Conservation (phyloP, 1,140 invertebrate genomes). For the Muscidifurax raptorellus region DNA sequence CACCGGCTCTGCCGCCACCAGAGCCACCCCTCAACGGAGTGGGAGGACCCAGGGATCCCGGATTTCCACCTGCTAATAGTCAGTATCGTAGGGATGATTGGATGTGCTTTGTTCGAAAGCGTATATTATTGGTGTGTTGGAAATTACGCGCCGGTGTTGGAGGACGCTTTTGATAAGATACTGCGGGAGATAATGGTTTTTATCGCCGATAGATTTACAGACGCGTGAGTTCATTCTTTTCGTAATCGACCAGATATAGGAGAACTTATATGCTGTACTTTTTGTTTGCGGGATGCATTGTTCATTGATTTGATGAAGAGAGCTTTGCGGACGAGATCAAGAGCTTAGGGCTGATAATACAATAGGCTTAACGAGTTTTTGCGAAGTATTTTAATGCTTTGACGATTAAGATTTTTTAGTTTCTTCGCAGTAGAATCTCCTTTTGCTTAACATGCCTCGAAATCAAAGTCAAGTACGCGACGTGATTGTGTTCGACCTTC, state of each 20-base stretch:
- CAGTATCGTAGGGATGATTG: constrained; percentile 36
- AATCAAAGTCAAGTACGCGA: background rate
- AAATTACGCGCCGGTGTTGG: background rate
- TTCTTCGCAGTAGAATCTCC: background rate
- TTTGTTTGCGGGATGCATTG: background rate
- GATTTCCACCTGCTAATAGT: constrained; percentile 77
- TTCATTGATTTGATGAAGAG: background rate
- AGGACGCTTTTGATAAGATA: constrained; percentile 1
- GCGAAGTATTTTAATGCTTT: too few relatives aligned
- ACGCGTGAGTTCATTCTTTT: background rate
- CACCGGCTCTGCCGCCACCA: constrained; percentile 78
- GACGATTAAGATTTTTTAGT: background rate
- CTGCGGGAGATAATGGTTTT: background rate
- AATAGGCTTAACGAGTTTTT: background rate
- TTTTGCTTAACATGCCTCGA: background rate
- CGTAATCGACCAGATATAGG: background rate
- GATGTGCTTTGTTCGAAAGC: background rate
- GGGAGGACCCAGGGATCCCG: constrained; percentile 76
- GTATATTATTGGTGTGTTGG: background rate
- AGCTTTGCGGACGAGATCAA: background rate
- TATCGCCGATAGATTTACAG: background rate
- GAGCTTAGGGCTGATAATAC: too few relatives aligned
- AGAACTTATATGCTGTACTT: background rate
- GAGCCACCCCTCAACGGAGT: constrained; percentile 79
- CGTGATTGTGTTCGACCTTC: background rate